Base-by-base conservation (phyloP, 2,888 invertebrate species). In the Macropis europaea region DNA sequence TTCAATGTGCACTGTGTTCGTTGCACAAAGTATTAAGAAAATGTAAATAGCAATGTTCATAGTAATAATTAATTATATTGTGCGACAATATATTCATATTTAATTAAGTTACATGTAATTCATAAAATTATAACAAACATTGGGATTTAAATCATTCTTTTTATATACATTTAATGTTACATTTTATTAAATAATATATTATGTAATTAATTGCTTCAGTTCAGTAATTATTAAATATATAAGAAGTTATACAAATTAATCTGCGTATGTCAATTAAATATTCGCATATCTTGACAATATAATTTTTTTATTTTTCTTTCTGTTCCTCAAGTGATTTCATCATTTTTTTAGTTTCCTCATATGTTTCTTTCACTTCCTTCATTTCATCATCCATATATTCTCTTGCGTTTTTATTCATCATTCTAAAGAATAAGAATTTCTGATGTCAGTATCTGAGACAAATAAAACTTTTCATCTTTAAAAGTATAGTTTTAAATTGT, bases 1-100 rank as follows among this genome's bases (percentile, higher is more conserved):
- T 63, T 42, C 7, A 19, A 53, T 32, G n/a, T n/a, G n/a, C n/a
- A n/a, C n/a, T n/a, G n/a, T n/a, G n/a, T n/a, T n/a, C n/a, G n/a
- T n/a, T n/a, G 15, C 24, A 40, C n/a, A 40, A n/a, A 57, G 28
- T 70, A 72, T 72, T 62, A 62, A 30, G 5, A 47, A 15, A 9
- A 24, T 72, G 71, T 70, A 72, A 56, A 72, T 71, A 60, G 34
- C n/a, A 32, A 15, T 57, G 19, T 52, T 54, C 34, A 42, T 62
- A 57, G 53, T 13, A 4, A 40, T 1, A 17, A 47, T n/a, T 62
- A 22, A 68, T 56, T 66, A 59, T 64, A 47, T 36, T 66, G 30
- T 19, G 28, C 2, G 26, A 30, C 43, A 32, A 53, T 17, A 42
- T 48, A 54, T 19, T 26, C 30, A 15, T 54, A 54, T 60, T 38